phyloP scores from a whole-genome alignment of 2,888 invertebrate species.

The Callyntrura sp. region DNA sequence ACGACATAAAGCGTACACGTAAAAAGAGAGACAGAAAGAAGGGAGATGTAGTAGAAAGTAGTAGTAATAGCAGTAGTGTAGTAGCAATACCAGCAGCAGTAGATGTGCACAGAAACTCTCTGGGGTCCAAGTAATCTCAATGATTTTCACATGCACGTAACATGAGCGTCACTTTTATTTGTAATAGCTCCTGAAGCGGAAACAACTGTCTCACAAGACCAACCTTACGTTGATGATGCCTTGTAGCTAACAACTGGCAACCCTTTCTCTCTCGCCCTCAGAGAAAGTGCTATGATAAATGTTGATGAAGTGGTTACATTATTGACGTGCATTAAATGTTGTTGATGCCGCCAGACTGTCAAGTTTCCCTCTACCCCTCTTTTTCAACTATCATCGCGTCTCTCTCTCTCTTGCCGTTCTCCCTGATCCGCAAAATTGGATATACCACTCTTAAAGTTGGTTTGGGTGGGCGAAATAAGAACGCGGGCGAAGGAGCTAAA shows the following conservation, averaged over 20 bases:
- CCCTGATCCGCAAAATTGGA: background rate
- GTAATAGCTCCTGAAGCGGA: conserved; percentile 70
- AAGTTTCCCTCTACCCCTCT: background rate
- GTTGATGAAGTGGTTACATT: conserved; percentile 55
- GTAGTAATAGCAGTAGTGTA: background rate
- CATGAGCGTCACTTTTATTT: conserved; percentile 48
- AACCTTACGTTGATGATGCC: conserved; percentile 40
- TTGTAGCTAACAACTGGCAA: conserved; percentile 22
- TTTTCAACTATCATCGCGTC: background rate
- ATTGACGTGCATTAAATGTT: conserved; percentile 59
- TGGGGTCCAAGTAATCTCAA: conserved; percentile 74
- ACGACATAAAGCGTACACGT: background rate
- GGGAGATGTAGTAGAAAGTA: background rate
- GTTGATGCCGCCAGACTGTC: conserved; percentile 36
- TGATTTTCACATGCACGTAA: conserved; percentile 69
- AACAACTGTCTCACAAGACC: conserved; percentile 67
- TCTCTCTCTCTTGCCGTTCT: background rate
- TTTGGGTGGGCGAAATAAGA: background rate
- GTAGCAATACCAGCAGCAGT: background rate
- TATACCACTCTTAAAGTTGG: too few species aligned
- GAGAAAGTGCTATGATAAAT: conserved; percentile 60
- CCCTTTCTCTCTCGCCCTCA: conserved; percentile 3
- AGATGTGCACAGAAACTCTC: conserved; percentile 48
- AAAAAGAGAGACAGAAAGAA: conserved; percentile 18
- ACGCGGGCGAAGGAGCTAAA: background rate